These are phyloP conservation scores for Rallus crepitans DNA, from an alignment of 2,797 vertebrate species.

Conservation along the genomic window DNA sequence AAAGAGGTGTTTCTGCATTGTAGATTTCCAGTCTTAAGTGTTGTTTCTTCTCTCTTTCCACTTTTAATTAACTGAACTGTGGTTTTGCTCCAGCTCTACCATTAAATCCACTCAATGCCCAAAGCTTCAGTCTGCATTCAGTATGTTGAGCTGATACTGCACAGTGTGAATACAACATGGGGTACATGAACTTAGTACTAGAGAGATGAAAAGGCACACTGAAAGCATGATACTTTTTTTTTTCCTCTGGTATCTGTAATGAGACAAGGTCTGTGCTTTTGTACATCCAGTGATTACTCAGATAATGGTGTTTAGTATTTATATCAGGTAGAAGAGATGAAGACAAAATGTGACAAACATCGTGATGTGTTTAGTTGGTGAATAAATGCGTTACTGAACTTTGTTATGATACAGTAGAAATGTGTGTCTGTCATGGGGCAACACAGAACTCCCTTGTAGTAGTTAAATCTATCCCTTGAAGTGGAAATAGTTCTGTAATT, in stretches of 20 bases:
- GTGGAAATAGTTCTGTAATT: background rate
- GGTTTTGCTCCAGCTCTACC: background rate
- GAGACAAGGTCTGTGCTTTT: background rate
- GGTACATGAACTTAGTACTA: background rate
- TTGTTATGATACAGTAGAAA: background rate
- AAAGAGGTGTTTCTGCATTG: background rate
- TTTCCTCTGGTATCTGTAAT: background rate
- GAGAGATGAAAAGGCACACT: background rate
- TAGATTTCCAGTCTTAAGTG: background rate
- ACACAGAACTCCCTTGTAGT: background rate
- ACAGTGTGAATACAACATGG: background rate
- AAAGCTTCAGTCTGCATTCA: background rate
- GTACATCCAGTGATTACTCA: background rate
- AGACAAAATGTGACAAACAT: background rate
- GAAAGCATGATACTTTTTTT: background rate
- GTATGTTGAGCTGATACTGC: background rate
- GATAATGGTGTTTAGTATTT: background rate
- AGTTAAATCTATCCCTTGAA: background rate
- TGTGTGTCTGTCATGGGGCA: background rate
- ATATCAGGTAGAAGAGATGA: background rate
- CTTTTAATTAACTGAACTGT: background rate
- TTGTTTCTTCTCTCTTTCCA: background rate
- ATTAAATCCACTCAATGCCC: background rate
- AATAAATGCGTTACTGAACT: background rate
- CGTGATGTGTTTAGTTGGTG: background rate